Base-by-base conservation (phyloP, 2,888 invertebrate genomes). In the Thumatha senex region DNA sequence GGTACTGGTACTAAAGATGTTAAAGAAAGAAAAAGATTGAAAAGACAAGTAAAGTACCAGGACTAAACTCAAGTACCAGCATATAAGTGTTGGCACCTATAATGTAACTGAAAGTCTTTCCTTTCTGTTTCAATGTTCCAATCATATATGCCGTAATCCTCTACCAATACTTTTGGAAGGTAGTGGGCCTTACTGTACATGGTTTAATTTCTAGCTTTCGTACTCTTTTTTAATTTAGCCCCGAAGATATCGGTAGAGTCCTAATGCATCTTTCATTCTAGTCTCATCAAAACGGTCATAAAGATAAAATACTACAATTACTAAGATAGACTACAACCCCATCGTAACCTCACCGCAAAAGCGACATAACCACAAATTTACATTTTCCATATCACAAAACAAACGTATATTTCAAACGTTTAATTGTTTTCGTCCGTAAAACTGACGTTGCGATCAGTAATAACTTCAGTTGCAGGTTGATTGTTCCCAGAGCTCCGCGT, bases 401-500 rank as follows among this genome's bases (percentile, higher is more conserved):
- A 18, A 48, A 30, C 40, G 15, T 24, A 34, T 24, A 45, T 30
- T 30, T 31, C 14, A 24, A 46, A 44, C 42, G 29, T 48, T 44
- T 56, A 49, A 48, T 51, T 40, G 41, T 51, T 51, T 35, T 35
- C 18, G 44, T 40, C 45, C 18, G 40, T 41, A 48, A 48, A 41
- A 44, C 40, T 40, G 24, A 43, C 40, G 45, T 29, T 41, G 46
- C 50, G 33, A 42, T 52, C 42, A 43, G 38, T 40, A 53, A 58
- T 58, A 46, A 52, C 40, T 52, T 39, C 54, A 52, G 46, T 54
- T 51, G 50, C 52, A 54, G 42, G 48, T 54, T 59, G 40, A 63
- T 56, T 58, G 61, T 63, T 53, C 55, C 43, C 55, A 48, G 48
- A 45, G 47, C 50, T 55, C 53, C 51, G 63, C 61, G 59, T 68